phyloP scores from a whole-genome alignment of 2,888 invertebrate genomes.

The Macrophya annulata region DNA sequence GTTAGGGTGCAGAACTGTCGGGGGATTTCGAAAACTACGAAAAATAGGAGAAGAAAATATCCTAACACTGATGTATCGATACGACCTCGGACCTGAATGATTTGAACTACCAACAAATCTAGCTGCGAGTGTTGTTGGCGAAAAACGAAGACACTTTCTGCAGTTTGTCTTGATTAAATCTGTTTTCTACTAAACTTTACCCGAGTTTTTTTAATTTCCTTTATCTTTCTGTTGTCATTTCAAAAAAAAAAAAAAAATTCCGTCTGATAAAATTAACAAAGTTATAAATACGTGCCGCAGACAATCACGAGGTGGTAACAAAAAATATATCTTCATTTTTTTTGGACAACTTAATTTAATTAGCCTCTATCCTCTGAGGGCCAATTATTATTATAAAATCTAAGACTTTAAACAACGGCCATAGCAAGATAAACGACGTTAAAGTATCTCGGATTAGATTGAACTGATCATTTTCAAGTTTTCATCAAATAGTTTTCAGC shows the following conservation, averaged over 20 bases:
- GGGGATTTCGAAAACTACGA: neutral
- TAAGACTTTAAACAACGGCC: neutral
- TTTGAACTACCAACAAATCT: slow-evolving; percentile 15
- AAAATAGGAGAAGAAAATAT: slow-evolving; percentile 20
- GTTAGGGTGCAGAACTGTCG: neutral
- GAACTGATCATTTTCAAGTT: too few species aligned
- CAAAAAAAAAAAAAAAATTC: neutral
- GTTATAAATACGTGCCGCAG: neutral
- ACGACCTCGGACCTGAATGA: neutral
- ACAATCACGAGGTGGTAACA: neutral
- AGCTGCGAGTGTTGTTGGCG: neutral
- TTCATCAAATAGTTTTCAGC: too few species aligned
- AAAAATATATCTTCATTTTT: neutral
- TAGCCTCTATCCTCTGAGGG: neutral
- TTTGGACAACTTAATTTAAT: neutral
- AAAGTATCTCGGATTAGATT: too few species aligned
- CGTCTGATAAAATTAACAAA: neutral
- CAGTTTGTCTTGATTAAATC: neutral
- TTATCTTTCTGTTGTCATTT: neutral
- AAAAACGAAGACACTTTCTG: neutral
- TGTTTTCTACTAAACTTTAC: neutral
- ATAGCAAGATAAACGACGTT: neutral
- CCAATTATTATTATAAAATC: slow-evolving; percentile 4
- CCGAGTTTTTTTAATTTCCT: neutral
- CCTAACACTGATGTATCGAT: slow-evolving; percentile 25